Base-by-base conservation (phyloP, 2,113 vertebrate genomes). In the Orientallactaga bullata region DNA sequence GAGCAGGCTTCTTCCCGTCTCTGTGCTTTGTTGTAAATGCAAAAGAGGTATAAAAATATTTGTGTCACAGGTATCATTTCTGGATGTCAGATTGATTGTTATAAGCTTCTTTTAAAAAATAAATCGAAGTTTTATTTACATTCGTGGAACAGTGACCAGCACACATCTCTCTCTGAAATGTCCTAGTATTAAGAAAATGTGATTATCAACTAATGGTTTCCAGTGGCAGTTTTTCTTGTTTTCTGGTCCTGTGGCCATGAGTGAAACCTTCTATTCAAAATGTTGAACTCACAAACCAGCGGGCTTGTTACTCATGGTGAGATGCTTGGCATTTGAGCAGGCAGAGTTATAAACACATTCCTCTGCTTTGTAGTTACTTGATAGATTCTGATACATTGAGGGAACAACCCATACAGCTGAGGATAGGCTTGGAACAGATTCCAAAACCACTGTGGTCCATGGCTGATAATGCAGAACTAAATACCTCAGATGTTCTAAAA, bases 401-500 rank as follows among this genome's bases (percentile, higher is more conserved):
- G 81, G 26, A 21, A 66, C 23, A 30, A 39, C 66, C 12, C 37
- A 21, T 47, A 24, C 20, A 47, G 51, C 39, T 51, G 73, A 74
- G 17, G 66, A 58, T 30, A 68, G n/a, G 24, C 63, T 58, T 37
- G 21, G 42, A 73, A 32, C 30, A 86, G 68, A 76, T 9, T 68
- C 88, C 32, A 88, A 94, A 81, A 32, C 73, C 69, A 80, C 21
- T 93, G 17, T 58, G 63, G 63, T 23, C 63, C 82, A 35, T n/a
- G 68, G 55, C 17, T 84, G 61, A 55, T 65, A 69, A 66, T 51
- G 35, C 21, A 39, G 58, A 88, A 82, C 35, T 30, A 81, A 69
- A 83, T n/a, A 28, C 42, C 60, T 89, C n/a, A 73, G 47, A 65
- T 69, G 3, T 76, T 88, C 84, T 84, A 89, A 91, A 96, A 84